These are phyloP conservation scores for Sebastes jordani DNA, from an alignment of 2,797 vertebrate genomes.

Conservation along the genomic window DNA sequence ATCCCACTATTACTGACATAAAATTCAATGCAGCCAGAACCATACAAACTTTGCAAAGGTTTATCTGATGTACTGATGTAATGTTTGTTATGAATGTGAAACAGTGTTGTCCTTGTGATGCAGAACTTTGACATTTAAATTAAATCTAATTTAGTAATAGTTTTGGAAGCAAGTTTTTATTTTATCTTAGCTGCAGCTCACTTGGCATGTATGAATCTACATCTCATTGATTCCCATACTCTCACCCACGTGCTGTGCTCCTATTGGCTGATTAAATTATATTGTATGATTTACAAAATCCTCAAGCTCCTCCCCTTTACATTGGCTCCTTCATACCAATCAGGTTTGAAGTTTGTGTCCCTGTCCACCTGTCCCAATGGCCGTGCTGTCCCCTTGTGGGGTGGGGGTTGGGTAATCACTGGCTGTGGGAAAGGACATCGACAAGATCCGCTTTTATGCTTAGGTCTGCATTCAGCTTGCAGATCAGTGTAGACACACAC, in stretches of 20 bases:
- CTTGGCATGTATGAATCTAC: conserved; percentile 7
- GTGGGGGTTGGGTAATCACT: conserved; percentile 65
- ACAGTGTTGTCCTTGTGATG: neutral
- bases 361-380: conserved; percentile 50
- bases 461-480: conserved; percentile 76
- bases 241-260: conserved; percentile 1
- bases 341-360: conserved; percentile 22
- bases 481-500: conserved; percentile 58
- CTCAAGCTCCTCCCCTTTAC: conserved; percentile 35
- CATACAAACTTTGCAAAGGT: neutral
- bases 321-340: conserved; percentile 33
- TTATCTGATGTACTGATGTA: neutral
- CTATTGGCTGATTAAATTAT: conserved; percentile 44
- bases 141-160: neutral
- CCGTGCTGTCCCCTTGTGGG: conserved; percentile 43
- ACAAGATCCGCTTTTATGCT: conserved; percentile 80
- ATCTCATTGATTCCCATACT: conserved; percentile 27
- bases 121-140: neutral
- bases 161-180: neutral
- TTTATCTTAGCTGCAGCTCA: neutral
- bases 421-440: conserved; percentile 67
- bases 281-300: conserved; percentile 43
- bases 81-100: neutral
- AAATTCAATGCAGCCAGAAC: neutral
- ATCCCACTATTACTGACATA: neutral